Percentiles rank a stretch among this genome's conserved stretches.
These are phyloP conservation scores for Syrista parreyssii DNA, from an alignment of 2,888 invertebrate species.

Conservation along the genomic window DNA sequence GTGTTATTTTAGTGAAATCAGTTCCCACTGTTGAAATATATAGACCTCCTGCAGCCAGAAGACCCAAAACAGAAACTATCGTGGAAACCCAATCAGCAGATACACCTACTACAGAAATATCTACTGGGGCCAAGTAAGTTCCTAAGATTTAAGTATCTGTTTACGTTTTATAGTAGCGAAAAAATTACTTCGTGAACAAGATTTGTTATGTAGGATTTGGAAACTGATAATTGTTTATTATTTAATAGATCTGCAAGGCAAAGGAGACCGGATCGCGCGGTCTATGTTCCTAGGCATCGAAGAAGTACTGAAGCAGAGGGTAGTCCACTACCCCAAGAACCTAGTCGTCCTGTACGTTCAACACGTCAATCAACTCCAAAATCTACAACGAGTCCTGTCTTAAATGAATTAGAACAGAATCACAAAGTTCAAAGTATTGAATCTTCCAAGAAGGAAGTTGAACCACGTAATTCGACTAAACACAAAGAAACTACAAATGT, in stretches of 20 bases:
- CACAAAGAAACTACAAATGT: not conserved
- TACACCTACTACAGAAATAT: not conserved
- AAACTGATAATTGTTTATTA: not conserved
- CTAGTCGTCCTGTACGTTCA: constrained; percentile 16
- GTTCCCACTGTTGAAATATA: constrained; percentile 67
- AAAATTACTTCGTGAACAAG: not conserved
- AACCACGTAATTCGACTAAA: not conserved
- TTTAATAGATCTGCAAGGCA: constrained; percentile 29
- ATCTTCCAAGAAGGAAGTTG: not conserved
- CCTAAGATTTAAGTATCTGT: not conserved
- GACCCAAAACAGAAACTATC: constrained; percentile 30
- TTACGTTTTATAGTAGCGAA: no score
- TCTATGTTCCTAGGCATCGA: constrained; percentile 81
- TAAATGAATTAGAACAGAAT: constrained; percentile 2
- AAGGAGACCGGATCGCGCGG: constrained; percentile 81
- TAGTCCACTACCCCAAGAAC: constrained; percentile 22
- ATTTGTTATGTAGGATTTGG: not conserved
- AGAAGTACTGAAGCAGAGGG: constrained; percentile 63
- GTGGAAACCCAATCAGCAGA: constrained; percentile 14
- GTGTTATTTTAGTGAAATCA: constrained; percentile 49
- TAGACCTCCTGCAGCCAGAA: constrained; percentile 69
- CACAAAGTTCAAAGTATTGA: constrained; percentile 5
- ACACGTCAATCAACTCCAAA: constrained; percentile 15
- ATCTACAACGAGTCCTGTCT: not conserved
- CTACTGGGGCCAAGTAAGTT: not conserved